Base-by-base conservation (phyloP, 2,113 vertebrate species). In the Proterorhinus semilunaris region DNA sequence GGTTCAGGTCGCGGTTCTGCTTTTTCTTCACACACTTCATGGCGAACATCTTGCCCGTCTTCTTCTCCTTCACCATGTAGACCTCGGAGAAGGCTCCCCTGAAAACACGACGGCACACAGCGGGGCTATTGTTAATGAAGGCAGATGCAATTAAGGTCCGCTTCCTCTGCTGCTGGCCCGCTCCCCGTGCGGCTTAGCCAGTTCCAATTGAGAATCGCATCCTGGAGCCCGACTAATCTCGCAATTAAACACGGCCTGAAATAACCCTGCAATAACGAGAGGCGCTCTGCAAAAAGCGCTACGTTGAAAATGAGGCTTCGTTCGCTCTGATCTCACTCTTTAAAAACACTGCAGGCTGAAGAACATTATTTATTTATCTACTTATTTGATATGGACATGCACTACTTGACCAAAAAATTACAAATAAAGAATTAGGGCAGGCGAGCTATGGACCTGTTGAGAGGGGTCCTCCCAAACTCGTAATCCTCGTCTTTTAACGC, bases 1-100 rank as follows among this genome's bases (percentile, higher is more conserved):
- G 86, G 68, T 92, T 96, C 69, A 93, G 87, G 44, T 98, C 96
- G 42, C 86, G 82, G 61, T 92, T 95, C 76, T 87, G 95, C 9
- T 96, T 95, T 88, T 98, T 99, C 91, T 98, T 99, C 88, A 99
- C 95, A 76, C 98, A 99, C 73, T 99, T 99, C 86, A 99, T 91
- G 52, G 98, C 98, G 27, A 94, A 97, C 65, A 89, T 88, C 76
- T 97, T 94, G 1, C 95, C 95, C 0, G 96, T 96, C 83, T 93
- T 92, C 69, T 93, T 94, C 75, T 99, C 96, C 78, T 96, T 97
- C 84, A 98, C 98, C 81, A 99, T 94, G 92, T 92, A 98, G 7
- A 99, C 98, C 65, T 99, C 96, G 0, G 98, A 98, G 86, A 99
- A 99, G 1, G 98, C 98, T 1, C 98, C 98, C 59, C 98, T 99